These are phyloP conservation scores for Amyelois transitella DNA, from an alignment of 1,140 invertebrate genomes.

Conservation along the genomic window DNA sequence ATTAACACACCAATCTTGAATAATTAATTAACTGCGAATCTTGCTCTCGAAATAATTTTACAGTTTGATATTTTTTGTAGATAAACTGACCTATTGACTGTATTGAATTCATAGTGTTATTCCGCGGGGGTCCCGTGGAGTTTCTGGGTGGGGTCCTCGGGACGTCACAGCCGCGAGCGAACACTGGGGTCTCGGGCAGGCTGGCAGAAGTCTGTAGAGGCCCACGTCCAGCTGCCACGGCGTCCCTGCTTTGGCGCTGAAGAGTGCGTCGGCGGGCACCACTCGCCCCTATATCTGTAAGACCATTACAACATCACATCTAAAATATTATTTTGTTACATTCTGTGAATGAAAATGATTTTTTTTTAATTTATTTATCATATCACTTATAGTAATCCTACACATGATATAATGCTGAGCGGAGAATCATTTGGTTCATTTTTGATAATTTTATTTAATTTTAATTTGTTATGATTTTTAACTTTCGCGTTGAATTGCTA, in stretches of 20 bases:
- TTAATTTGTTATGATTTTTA: too few species aligned
- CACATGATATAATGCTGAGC: too few species aligned
- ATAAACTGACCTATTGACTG: slow-evolving; percentile 68
- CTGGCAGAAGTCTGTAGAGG: slow-evolving; percentile 87
- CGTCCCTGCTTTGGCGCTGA: slow-evolving; percentile 70
- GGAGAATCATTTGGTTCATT: too few species aligned
- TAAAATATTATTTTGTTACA: neutral
- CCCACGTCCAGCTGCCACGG: slow-evolving; percentile 39
- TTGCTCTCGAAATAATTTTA: neutral
- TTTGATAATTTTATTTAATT: too few species aligned
- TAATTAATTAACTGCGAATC: too few species aligned
- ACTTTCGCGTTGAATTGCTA: too few species aligned
- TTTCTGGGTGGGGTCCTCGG: slow-evolving; percentile 82
- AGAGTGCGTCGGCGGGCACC: slow-evolving; percentile 69
- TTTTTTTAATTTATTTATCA: too few species aligned
- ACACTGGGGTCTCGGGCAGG: slow-evolving; percentile 87
- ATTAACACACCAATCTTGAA: too few species aligned
- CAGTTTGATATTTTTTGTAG: neutral
- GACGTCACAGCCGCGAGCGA: slow-evolving; percentile 86
- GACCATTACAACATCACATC: neutral
- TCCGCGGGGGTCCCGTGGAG: slow-evolving; percentile 77
- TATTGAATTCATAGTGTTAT: slow-evolving; percentile 77
- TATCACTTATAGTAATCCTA: too few species aligned
- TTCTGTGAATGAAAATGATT: too few species aligned
- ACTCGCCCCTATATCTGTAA: slow-evolving; percentile 62